These are phyloP conservation scores for Gallinago undulata DNA, from an alignment of 2,113 vertebrate species.

Conservation along the genomic window DNA sequence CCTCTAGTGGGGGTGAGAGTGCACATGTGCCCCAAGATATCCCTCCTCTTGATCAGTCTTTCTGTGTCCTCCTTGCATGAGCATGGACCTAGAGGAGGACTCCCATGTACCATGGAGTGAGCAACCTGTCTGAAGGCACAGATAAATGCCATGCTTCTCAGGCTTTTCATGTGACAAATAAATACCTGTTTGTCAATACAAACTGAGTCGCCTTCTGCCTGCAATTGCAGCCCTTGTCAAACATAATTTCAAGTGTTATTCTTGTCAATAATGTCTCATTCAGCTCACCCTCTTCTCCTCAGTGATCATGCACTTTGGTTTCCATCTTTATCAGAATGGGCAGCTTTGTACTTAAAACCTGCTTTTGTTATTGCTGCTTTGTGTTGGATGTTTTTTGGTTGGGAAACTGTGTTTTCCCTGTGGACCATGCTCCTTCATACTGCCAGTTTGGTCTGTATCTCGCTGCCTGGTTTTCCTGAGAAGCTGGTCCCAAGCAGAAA, in stretches of 20 bases:
- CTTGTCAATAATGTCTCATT: neutral
- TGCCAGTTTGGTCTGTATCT: neutral
- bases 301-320: neutral
- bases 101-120: neutral
- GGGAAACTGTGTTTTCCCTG: neutral
- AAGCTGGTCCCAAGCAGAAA: neutral
- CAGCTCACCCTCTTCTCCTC: neutral
- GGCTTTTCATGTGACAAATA: neutral
- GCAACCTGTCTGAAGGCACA: neutral
- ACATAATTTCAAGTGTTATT: rapidly evolving
- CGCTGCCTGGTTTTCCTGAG: neutral
- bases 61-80: neutral
- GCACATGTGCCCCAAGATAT: neutral
- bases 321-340: neutral
- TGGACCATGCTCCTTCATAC: neutral
- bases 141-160: neutral
- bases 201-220: neutral
- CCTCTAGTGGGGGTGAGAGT: rapidly evolving
- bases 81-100: neutral
- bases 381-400: neutral
- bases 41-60: neutral
- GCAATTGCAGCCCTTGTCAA: neutral
- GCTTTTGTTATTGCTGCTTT: neutral
- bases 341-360: neutral
- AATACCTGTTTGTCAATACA: neutral